Percentiles rank a stretch among this genome's conserved stretches.
phyloP scores from a whole-genome alignment of 2,888 invertebrate species.

The Campaea margaritaria region DNA sequence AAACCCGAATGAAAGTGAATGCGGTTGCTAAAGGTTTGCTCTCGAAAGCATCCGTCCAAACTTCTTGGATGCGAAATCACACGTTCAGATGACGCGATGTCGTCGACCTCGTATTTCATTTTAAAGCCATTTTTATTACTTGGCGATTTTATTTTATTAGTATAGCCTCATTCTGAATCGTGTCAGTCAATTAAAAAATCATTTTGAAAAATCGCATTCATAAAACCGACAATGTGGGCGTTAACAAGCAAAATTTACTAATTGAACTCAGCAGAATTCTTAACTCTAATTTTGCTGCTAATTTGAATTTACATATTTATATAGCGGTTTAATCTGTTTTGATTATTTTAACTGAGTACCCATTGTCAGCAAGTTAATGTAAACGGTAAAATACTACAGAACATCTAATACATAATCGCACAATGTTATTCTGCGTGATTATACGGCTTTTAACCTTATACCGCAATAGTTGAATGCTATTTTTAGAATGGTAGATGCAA shows the following conservation, averaged over 20 bases:
- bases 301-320: not conserved
- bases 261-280: not conserved
- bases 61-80: not conserved
- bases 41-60: slow-evolving; percentile 12
- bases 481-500: slow-evolving; percentile 5
- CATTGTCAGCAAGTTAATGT: not conserved
- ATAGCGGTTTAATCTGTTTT: no score
- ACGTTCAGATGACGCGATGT: slow-evolving; percentile 7
- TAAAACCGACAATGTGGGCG: slow-evolving; percentile 6
- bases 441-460: slow-evolving; percentile 1
- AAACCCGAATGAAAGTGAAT: slow-evolving; percentile 33
- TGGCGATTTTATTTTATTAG: slow-evolving; percentile 17
- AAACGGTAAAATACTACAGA: not conserved
- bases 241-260: not conserved
- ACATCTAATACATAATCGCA: not conserved
- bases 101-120: slow-evolving; percentile 8
- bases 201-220: slow-evolving; percentile 8
- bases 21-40: slow-evolving; percentile 6
- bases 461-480: slow-evolving; percentile 8
- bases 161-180: slow-evolving; percentile 11
- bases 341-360: no score
- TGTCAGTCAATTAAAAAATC: slow-evolving; percentile 5
- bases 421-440: slow-evolving; percentile 8
- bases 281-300: not conserved
- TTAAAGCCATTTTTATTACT: slow-evolving; percentile 8